phyloP scores from a whole-genome alignment of 2,113 vertebrate species.

The Thunnus thynnus region DNA sequence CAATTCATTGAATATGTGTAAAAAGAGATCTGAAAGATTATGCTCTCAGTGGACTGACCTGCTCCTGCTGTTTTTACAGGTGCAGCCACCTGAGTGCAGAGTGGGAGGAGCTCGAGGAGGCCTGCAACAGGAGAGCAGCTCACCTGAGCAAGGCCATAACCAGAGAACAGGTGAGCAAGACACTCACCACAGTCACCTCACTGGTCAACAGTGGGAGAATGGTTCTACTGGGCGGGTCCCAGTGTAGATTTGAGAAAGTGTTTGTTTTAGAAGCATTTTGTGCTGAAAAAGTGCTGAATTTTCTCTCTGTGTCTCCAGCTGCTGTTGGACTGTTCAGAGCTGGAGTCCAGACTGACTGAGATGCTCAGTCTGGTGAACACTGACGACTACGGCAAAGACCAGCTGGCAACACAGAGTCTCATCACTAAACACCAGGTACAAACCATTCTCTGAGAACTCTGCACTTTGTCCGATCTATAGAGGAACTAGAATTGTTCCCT shows the following conservation, averaged over 20 bases:
- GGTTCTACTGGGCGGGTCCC: not conserved
- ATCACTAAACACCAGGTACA: conserved; percentile 83
- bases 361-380: conserved; percentile 81
- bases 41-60: not conserved
- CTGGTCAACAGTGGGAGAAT: not conserved
- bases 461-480: not conserved
- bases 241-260: no score
- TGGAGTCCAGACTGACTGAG: conserved; percentile 88
- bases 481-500: not conserved
- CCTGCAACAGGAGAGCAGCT: conserved; percentile 81
- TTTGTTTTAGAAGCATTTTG: not conserved
- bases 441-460: not conserved
- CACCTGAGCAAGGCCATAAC: conserved; percentile 85
- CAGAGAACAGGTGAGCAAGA: conserved; percentile 86
- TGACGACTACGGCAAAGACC: conserved; percentile 87
- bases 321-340: conserved; percentile 87
- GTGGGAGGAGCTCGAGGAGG: conserved; percentile 88
- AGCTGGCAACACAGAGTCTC: conserved; percentile 84
- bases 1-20: no score
- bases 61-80: conserved; percentile 17
- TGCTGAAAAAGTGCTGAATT: not conserved
- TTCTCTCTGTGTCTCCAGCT: conserved; percentile 75
- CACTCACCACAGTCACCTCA: no score
- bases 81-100: conserved; percentile 79
- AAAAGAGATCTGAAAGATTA: no score